Evolutionary conservation across 2,797 vertebrate species (phyloP).

Genomic region (Botia kubotai): DNA sequence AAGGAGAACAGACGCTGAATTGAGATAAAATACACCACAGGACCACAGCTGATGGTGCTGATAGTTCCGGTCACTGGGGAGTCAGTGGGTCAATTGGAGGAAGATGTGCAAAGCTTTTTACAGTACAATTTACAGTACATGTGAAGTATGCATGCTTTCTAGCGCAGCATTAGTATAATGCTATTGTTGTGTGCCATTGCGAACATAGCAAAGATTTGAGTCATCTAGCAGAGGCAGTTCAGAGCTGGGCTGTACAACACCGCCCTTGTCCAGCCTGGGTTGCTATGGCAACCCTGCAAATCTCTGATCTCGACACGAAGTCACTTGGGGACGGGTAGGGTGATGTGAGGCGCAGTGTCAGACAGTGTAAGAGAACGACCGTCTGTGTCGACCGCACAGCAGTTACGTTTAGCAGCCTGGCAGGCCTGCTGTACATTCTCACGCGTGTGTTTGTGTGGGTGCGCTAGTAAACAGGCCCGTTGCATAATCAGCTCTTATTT

Average conservation of each 20-base stretch:
- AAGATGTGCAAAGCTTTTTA: not conserved
- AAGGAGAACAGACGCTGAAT: not conserved
- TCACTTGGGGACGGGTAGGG: conserved; percentile 40
- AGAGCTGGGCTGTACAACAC: conserved; percentile 62
- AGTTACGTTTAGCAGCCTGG: conserved; percentile 59
- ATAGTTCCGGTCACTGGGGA: not conserved
- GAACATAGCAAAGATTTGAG: no score
- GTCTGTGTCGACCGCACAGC: conserved; percentile 51
- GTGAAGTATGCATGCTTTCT: not conserved
- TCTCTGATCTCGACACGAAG: conserved; percentile 61
- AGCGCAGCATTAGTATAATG: no score
- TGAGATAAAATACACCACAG: conserved; percentile 10
- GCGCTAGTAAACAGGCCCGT: conserved; percentile 68
- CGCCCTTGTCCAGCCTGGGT: conserved; percentile 53
- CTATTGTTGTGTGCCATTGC: no score
- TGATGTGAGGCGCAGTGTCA: not conserved
- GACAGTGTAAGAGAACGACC: not conserved
- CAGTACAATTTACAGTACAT: no score
- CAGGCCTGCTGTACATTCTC: conserved; percentile 30
- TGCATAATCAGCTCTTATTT: conserved; percentile 74
- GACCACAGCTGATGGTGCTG: not conserved
- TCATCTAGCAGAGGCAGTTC: conserved; percentile 44
- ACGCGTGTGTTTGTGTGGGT: conserved; percentile 59
- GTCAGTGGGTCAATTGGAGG: not conserved
- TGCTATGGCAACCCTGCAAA: conserved; percentile 71